These are phyloP conservation scores for Zoanthus sansibaricus DNA, from an alignment of 92 coral and sea anemone species.

Conservation along the genomic window DNA sequence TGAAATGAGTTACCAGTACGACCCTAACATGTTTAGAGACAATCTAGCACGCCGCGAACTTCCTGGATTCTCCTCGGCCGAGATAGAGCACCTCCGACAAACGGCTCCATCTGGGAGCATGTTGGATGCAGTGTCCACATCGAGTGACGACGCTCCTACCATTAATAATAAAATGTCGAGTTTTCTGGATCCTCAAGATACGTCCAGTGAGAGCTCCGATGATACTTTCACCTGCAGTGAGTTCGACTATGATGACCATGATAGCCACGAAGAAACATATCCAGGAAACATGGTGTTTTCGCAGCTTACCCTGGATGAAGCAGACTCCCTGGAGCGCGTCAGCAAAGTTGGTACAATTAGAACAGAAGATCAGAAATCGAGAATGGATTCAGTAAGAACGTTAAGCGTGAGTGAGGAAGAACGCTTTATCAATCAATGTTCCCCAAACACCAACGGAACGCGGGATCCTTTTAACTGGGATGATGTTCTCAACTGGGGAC, in stretches of 20 bases:
- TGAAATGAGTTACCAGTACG: constrained; percentile 92
- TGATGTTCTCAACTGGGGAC: constrained; percentile 90
- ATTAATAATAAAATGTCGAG: constrained; percentile 79
- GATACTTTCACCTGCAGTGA: constrained; percentile 97
- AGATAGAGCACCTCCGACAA: constrained; percentile 89
- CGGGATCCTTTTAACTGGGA: constrained; percentile 90
- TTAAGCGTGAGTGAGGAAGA: constrained; percentile 76
- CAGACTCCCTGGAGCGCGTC: constrained; percentile 39
- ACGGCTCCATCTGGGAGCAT: constrained; percentile 95
- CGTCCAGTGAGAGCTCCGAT: constrained; percentile 96
- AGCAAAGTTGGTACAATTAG: constrained; percentile 26
- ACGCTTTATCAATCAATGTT: constrained; percentile 58
- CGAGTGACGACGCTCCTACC: constrained; percentile 84
- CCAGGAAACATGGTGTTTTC: constrained; percentile 84
- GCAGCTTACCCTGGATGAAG: constrained; percentile 60
- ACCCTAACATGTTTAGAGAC: constrained; percentile 83
- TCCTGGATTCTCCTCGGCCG: constrained; percentile 82
- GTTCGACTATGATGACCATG: constrained; percentile 88
- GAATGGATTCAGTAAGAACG: constrained; percentile 75
- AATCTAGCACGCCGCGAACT: constrained; percentile 75
- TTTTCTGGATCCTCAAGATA: constrained; percentile 83
- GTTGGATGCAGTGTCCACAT: constrained; percentile 89
- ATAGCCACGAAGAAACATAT: constrained; percentile 70
- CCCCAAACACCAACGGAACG: constrained; percentile 70
- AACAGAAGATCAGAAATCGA: constrained; percentile 47